Base-by-base conservation (phyloP, 2,888 invertebrate species). In the Zeuzera pyrina region DNA sequence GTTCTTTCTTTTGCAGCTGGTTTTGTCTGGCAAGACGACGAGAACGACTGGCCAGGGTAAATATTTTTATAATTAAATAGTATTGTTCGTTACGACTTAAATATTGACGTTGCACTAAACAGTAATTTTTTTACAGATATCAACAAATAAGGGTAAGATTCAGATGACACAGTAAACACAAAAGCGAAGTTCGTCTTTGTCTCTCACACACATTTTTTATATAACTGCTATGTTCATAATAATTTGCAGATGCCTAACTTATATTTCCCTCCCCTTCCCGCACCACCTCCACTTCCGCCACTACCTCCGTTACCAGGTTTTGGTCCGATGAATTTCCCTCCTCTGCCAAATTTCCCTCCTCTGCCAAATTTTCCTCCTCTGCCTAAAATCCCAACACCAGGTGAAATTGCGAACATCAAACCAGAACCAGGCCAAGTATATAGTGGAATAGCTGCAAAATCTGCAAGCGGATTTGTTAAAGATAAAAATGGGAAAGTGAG, bases 111-210 rank as follows among this genome's bases (percentile, higher is more conserved):
- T n/a, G n/a, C n/a, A n/a, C n/a, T n/a, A n/a, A n/a, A n/a, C n/a
- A n/a, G n/a, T 32, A 24, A 36, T 36, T 38, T 48, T 41, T 35
- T 66, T 65, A 11, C 67, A 66, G 66, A 36, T 53, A 43, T 26
- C 26, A 27, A 7, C 13, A 30, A 7, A 38, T 36, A 2, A 24
- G 38, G 58, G 67, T 67, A 56, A 60, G 55, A 16, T 24, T 8
- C 5, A 1, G 7, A 22, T 6, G 22, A 22, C 10, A 22, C 11
- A 6, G 8, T n/a, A 23, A 13, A 29, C 12, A 16, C 15, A 29
- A 10, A 11, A 29, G 16, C 12, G 11, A 19, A 52, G 56, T 60
- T 64, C 58, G 59, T 61, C 60, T 61, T 59, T 59, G 52, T 49
- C 15, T 37, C 25, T 6, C 27, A 29, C 31, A 29, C n/a, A n/a